phyloP scores from a whole-genome alignment of 2,113 vertebrate species.

The Tragulus kanchil region DNA sequence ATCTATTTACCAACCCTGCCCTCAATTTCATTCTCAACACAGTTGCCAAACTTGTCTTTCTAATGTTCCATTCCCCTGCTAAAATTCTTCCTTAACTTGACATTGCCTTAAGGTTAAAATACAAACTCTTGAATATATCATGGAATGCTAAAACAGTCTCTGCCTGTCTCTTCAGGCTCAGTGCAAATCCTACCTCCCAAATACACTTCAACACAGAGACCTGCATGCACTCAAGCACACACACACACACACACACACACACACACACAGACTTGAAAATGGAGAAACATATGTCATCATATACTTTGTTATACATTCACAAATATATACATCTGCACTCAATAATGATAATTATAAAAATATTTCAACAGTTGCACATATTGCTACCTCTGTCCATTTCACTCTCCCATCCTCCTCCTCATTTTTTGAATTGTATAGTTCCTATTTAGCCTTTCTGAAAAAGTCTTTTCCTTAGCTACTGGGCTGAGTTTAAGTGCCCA shows the following conservation, averaged over 20 bases:
- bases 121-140: neutral
- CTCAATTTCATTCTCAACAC: constrained; percentile 31
- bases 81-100: constrained; percentile 33
- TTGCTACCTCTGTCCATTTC: neutral
- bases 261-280: neutral
- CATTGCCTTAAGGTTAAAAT: constrained; percentile 38
- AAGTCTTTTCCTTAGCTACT: neutral
- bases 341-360: neutral
- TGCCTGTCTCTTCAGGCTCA: neutral
- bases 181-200: neutral
- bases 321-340: neutral
- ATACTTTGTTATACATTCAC: neutral
- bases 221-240: too few relatives aligned
- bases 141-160: neutral
- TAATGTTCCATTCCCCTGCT: neutral
- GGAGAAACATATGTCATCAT: neutral
- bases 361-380: neutral
- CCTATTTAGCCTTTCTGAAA: neutral
- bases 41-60: constrained; percentile 1
- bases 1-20: constrained; percentile 31
- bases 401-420: accelerated
- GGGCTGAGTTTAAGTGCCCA: neutral
- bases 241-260: neutral
- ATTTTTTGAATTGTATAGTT: neutral
- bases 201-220: neutral